Base-by-base conservation (phyloP, 2,113 vertebrate genomes). In the Collichthys lucidus region DNA sequence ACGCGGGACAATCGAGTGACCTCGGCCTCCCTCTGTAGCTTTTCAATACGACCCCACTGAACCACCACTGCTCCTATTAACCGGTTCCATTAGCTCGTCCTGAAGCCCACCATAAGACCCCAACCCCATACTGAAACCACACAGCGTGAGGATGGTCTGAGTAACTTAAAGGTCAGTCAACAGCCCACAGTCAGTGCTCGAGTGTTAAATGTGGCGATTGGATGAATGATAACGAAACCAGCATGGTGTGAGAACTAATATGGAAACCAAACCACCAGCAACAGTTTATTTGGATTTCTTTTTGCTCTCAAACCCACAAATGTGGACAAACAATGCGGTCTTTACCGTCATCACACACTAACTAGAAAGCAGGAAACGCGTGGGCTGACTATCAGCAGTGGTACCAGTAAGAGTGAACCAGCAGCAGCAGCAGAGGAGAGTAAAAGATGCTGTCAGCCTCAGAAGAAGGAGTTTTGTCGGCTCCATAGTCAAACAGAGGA, bases 1-100 rank as follows among this genome's bases (percentile, higher is more conserved):
- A 66, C 55, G 15, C 5, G n/a, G 85, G 86, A 88, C 88, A 91
- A 91, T 90, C 71, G 89, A 90, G 70, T 88, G 88, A 91, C 85
- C 91, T 79, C 80, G 85, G 80, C 87, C 91, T 85, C 79, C 11
- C 71, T 85, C 70, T 64, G 46, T 72, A 64, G 70, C 79, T 82
- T 78, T 40, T 85, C 77, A 84, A 17, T 77, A 20, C 77, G 75
- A 66, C 71, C 59, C 65, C 35, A 72, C 24, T 86, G 82, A 84
- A 46, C 82, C 35, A n/a, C 53, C 53, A n/a, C 53, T 53, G 69
- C 87, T 77, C 82, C 77, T 8, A 2, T 40, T 40, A 84, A 73
- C 57, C 50, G 75, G 79, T 74, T 77, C 83, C 85, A 83, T 90
- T 88, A 91, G 74, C 67, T 74, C 7, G 61, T 42, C 74, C 77